Base-by-base conservation (phyloP, 2,113 vertebrate genomes). In the Oncorhynchus mykiss region DNA sequence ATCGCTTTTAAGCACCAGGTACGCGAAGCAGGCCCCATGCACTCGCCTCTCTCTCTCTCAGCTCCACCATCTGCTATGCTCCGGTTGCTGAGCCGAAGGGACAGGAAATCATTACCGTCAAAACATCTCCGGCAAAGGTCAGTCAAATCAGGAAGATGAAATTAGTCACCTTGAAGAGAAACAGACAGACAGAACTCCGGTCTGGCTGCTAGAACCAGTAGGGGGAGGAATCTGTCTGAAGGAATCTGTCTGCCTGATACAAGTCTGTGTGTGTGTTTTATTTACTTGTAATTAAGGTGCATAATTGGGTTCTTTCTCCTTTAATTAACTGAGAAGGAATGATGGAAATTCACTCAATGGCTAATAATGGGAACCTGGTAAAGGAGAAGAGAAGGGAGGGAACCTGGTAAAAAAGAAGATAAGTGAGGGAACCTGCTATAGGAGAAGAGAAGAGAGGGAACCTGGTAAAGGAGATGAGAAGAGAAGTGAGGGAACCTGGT, bases 101-200 rank as follows among this genome's bases (percentile, higher is more conserved):
- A 97, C 95, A 97, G 95, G 91, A 97, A 98, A 97, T 97, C 96
- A 93, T 96, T 96, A 93, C 79, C 93, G 83, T 93, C 91, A 94
- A 95, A 96, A 94, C 92, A 94, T 91, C 92, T 94, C 92, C 89
- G 90, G 93, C 89, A 95, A 95, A 97, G 95, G 94, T 97, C 95
- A 95, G 92, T 94, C 92, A 94, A 95, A 96, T 93, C 89, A 87
- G 92, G 82, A 82, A 94, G 95, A 96, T 96, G 88, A 92, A 95
- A 96, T 96, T 94, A 95, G 95, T 96, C 96, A 95, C 91, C 89
- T 93, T 92, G 91, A 90, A 92, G 86, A 90, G 91, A 93, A 89
- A 80, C 86, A 92, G 88, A 83, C 71, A 74, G 34, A 64, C 65
- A 73, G 70, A 27, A 8, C 8, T 39, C 39, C 2, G 39, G 39